These are phyloP conservation scores for Phyto melanocephala DNA, from an alignment of 2,888 invertebrate genomes.

Conservation along the genomic window DNA sequence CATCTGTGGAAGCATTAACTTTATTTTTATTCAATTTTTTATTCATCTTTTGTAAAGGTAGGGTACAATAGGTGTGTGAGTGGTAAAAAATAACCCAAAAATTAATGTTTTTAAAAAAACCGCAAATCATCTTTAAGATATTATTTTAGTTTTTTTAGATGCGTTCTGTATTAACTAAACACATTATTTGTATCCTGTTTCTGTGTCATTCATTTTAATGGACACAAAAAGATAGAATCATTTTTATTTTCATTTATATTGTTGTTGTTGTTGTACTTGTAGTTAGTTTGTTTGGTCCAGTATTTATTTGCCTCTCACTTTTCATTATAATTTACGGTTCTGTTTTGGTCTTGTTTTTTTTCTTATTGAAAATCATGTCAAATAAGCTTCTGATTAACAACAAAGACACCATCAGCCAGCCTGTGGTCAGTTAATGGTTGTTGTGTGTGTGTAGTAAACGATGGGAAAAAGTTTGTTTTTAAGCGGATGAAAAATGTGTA, in stretches of 20 bases:
- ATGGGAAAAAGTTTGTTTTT: constrained; percentile 33
- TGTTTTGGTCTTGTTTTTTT: not conserved
- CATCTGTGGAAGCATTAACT: too few relatives aligned
- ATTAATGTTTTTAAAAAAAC: too few relatives aligned
- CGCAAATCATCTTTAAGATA: constrained; percentile 61
- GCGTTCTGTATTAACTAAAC: not conserved
- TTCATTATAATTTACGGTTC: not conserved
- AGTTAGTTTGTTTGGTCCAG: constrained; percentile 50
- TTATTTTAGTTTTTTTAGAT: not conserved
- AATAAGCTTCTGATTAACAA: constrained; percentile 49
- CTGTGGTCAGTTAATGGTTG: not conserved
- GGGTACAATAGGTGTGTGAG: too few relatives aligned
- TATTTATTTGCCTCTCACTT: constrained; percentile 23
- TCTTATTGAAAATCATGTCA: constrained; percentile 47
- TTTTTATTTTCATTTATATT: not conserved
- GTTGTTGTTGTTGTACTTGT: constrained; percentile 3
- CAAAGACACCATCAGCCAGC: not conserved
- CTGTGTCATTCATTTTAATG: constrained; percentile 66
- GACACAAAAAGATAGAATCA: constrained; percentile 54
- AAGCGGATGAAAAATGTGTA: not conserved
- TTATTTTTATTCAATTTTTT: too few relatives aligned
- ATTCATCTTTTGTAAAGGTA: too few relatives aligned
- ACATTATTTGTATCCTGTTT: constrained; percentile 45
- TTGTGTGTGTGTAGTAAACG: not conserved
- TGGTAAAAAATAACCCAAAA: too few relatives aligned